Percentiles rank a stretch among this genome's conserved stretches.
Conservation (phyloP, 2,888 invertebrate genomes). For the Hermodice carunculata region DNA sequence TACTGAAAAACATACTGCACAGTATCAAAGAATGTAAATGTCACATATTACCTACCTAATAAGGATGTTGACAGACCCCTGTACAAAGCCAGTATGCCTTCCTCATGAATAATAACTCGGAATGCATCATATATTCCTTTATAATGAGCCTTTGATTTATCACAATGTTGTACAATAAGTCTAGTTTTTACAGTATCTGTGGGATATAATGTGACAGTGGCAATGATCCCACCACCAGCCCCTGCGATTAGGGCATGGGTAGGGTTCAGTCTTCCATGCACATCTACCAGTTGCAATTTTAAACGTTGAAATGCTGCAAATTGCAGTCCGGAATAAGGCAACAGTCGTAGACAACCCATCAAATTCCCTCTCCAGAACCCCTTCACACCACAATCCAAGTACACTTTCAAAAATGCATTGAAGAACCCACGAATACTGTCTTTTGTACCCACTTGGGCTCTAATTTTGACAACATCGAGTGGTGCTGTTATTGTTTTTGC, state of each 20-base stretch:
- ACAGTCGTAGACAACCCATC: constrained; percentile 2
- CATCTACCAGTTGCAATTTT: neutral
- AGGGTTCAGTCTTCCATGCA: neutral
- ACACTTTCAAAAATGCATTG: neutral
- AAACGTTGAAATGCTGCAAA: constrained; percentile 4
- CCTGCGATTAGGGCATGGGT: constrained; percentile 1
- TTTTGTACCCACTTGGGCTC: neutral
- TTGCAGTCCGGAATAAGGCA: constrained; percentile 2
- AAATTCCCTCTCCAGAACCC: constrained; percentile 11
- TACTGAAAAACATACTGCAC: too few relatives aligned
- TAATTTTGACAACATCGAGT: constrained; percentile 8
- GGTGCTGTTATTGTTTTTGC: constrained; percentile 4
- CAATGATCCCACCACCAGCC: constrained; percentile 6
- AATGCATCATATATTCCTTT: neutral
- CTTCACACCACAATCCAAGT: neutral
- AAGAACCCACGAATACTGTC: neutral
- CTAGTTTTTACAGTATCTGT: constrained; percentile 13
- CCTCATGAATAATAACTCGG: neutral
- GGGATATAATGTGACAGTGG: constrained; percentile 7
- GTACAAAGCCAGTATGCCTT: constrained; percentile 4
- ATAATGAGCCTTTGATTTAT: neutral
- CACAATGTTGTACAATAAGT: constrained; percentile 4
- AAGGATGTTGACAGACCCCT: constrained; percentile 6
- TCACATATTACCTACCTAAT: constrained; percentile 1
- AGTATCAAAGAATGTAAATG: too few relatives aligned